These are phyloP conservation scores for Beaufortia kweichowensis DNA, from an alignment of 2,113 vertebrate species.

Conservation along the genomic window DNA sequence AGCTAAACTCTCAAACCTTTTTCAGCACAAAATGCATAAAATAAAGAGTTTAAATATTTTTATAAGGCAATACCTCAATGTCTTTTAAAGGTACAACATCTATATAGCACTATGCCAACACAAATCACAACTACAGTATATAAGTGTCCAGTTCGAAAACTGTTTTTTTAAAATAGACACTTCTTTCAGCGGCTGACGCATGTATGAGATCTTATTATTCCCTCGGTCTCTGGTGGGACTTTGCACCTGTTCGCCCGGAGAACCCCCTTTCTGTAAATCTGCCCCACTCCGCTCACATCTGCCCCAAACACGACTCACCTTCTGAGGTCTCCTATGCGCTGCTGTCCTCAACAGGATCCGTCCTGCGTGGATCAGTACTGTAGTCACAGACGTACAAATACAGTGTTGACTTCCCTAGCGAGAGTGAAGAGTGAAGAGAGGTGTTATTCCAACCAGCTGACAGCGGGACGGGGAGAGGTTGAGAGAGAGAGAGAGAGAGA, in stretches of 20 bases:
- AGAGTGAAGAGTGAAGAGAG: slow-evolving; percentile 34
- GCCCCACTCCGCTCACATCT: background rate
- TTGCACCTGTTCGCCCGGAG: slow-evolving; percentile 70
- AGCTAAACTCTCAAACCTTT: too few species aligned
- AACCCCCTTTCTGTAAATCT: background rate
- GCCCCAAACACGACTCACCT: slow-evolving; percentile 32
- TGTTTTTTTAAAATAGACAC: slow-evolving; percentile 17
- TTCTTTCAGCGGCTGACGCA: slow-evolving; percentile 17
- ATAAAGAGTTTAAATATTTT: too few species aligned
- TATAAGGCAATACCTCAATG: background rate
- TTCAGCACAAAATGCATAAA: too few species aligned
- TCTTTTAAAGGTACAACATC: background rate
- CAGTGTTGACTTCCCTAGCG: slow-evolving; percentile 39
- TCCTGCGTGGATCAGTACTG: background rate
- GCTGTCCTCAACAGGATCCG: slow-evolving; percentile 14
- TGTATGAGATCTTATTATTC: slow-evolving; percentile 30
- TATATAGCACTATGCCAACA: background rate
- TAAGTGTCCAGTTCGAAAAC: background rate
- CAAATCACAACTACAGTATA: background rate
- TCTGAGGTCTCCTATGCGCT: slow-evolving; percentile 18
- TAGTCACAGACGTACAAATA: slow-evolving; percentile 6
- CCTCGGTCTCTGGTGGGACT: slow-evolving; percentile 51
- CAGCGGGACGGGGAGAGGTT: slow-evolving; percentile 58
- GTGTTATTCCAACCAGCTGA: slow-evolving; percentile 66
- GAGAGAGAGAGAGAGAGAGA: slow-evolving; percentile 55